Conservation (phyloP, 2,888 invertebrate species). For the Mesorhabditis spiculigera region DNA sequence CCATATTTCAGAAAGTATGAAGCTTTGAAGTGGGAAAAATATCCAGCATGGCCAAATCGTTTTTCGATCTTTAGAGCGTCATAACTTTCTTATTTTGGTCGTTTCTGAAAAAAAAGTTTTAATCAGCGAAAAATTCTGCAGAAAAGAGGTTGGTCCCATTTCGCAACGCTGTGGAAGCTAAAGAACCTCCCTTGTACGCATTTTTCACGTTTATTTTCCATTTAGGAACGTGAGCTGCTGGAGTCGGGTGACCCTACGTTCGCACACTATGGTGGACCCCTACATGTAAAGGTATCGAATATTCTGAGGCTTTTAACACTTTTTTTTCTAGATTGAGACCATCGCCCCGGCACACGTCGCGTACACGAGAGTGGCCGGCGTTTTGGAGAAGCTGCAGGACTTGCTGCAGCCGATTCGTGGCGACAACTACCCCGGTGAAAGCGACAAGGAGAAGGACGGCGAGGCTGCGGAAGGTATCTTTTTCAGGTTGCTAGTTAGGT, state of each 20-base stretch:
- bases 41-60: too few relatives aligned
- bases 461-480: neutral
- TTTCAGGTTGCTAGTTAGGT: neutral
- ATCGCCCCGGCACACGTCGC: constrained; percentile 54
- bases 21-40: too few relatives aligned
- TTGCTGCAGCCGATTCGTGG: constrained; percentile 45
- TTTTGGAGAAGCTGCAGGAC: constrained; percentile 46
- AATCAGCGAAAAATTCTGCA: too few relatives aligned
- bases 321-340: constrained; percentile 43
- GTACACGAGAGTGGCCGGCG: constrained; percentile 53
- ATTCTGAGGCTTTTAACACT: neutral
- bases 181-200: too few relatives aligned
- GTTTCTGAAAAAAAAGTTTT: too few relatives aligned
- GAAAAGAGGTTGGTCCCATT: too few relatives aligned
- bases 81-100: too few relatives aligned
- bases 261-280: constrained; percentile 57
- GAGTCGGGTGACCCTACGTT: constrained; percentile 55
- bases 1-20: too few relatives aligned
- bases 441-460: constrained; percentile 13
- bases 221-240: constrained; percentile 52
- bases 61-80: too few relatives aligned
- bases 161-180: too few relatives aligned
- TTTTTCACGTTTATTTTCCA: neutral
- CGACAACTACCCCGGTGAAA: constrained; percentile 8
- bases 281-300: constrained; percentile 52